These are phyloP conservation scores for Hydropotes inermis DNA, from an alignment of 2,113 vertebrate species.

Conservation along the genomic window DNA sequence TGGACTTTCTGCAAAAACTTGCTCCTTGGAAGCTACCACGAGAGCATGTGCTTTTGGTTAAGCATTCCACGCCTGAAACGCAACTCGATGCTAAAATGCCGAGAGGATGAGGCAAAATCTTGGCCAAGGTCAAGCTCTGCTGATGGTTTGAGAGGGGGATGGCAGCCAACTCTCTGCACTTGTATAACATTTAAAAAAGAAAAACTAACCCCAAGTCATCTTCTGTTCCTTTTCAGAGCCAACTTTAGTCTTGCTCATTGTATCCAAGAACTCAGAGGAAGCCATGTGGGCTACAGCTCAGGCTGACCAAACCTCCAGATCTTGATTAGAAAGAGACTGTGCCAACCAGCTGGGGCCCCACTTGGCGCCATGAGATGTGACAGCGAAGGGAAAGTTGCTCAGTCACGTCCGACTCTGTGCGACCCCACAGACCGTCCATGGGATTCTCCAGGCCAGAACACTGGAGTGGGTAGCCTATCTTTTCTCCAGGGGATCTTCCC, in stretches of 20 bases:
- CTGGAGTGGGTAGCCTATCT: not conserved
- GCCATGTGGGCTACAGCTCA: not conserved
- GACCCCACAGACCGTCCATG: not conserved
- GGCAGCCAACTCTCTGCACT: constrained; percentile 59
- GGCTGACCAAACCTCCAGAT: not conserved
- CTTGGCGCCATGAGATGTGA: not conserved
- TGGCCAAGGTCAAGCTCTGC: constrained; percentile 72
- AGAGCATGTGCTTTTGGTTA: constrained; percentile 60
- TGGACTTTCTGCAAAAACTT: constrained; percentile 25
- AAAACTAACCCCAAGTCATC: constrained; percentile 53
- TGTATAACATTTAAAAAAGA: constrained; percentile 47
- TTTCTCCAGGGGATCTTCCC: not conserved
- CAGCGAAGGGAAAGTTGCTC: not conserved
- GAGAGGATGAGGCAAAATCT: constrained; percentile 40
- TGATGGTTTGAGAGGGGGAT: constrained; percentile 30
- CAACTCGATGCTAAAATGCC: constrained; percentile 47
- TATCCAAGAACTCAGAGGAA: constrained; percentile 36
- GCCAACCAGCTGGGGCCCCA: not conserved
- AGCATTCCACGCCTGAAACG: constrained; percentile 63
- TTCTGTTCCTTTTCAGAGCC: constrained; percentile 53
- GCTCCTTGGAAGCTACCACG: constrained; percentile 23
- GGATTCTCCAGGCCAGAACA: not conserved
- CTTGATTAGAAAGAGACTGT: constrained; percentile 15
- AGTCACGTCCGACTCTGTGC: not conserved
- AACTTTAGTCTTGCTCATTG: constrained; percentile 35